phyloP scores from a whole-genome alignment of 1,140 invertebrate genomes.

The Aleiodes sp. region DNA sequence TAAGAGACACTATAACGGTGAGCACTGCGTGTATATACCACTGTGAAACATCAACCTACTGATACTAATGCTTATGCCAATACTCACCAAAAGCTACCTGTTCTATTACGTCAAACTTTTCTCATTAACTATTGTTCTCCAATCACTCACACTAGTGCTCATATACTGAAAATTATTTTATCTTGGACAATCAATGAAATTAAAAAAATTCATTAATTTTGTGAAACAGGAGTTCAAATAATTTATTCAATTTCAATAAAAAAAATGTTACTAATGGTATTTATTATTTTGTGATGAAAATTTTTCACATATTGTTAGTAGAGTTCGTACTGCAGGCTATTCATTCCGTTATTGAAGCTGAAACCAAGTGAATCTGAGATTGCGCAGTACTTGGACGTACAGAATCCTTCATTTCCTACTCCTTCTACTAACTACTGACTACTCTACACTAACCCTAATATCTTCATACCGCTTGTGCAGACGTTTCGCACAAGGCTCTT shows the following conservation, averaged over 20 bases:
- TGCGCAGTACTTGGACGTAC: background rate
- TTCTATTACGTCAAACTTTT: background rate
- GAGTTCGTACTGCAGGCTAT: slow-evolving; percentile 50
- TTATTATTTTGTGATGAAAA: too few species aligned
- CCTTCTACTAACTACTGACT: background rate
- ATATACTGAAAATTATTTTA: slow-evolving; percentile 12
- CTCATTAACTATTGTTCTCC: slow-evolving; percentile 25
- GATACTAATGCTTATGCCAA: slow-evolving; percentile 54
- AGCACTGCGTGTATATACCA: slow-evolving; percentile 15
- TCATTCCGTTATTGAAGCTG: slow-evolving; percentile 60
- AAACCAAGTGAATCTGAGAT: slow-evolving; percentile 37
- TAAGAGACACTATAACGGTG: slow-evolving; percentile 42
- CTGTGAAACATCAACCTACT: slow-evolving; percentile 32
- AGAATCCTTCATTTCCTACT: background rate
- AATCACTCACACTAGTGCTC: slow-evolving; percentile 26
- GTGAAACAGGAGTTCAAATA: too few species aligned
- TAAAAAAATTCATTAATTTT: too few species aligned
- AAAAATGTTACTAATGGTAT: too few species aligned
- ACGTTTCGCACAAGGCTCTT: slow-evolving; percentile 13
- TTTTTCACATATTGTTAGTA: slow-evolving; percentile 48
- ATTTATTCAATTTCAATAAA: too few species aligned
- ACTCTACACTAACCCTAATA: background rate
- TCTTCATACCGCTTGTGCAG: background rate
- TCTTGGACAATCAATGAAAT: too few species aligned
- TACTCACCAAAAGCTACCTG: slow-evolving; percentile 41